These are phyloP conservation scores for Drosophila lini DNA, from an alignment of 1,140 invertebrate genomes.

Conservation along the genomic window DNA sequence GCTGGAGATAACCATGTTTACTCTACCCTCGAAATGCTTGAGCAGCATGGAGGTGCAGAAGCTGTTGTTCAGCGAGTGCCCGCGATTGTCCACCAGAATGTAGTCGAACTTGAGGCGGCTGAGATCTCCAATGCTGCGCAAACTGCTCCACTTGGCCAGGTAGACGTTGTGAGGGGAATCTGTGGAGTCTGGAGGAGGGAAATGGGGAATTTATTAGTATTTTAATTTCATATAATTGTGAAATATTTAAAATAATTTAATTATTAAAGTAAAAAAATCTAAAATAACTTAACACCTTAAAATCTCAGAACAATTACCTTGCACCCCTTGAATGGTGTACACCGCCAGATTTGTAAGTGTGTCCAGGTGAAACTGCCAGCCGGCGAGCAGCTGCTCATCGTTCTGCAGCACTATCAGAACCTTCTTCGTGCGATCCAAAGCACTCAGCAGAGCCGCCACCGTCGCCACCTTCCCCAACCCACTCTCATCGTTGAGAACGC, in stretches of 20 bases:
- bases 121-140: slow-evolving; percentile 71
- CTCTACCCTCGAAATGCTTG: slow-evolving; percentile 72
- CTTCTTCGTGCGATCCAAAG: slow-evolving; percentile 55
- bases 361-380: slow-evolving; percentile 77
- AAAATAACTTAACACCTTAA: too few relatives aligned
- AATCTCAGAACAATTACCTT: slow-evolving; percentile 23
- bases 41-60: slow-evolving; percentile 78
- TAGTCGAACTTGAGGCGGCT: slow-evolving; percentile 77
- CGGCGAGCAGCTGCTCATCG: slow-evolving; percentile 67
- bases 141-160: slow-evolving; percentile 71
- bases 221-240: not conserved
- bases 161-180: slow-evolving; percentile 69
- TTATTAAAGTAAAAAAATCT: too few relatives aligned
- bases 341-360: slow-evolving; percentile 65
- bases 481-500: slow-evolving; percentile 78
- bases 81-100: slow-evolving; percentile 76
- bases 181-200: slow-evolving; percentile 49
- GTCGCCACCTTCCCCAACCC: slow-evolving; percentile 70
- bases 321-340: slow-evolving; percentile 55
- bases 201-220: not conserved
- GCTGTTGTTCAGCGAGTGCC: slow-evolving; percentile 69
- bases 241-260: not conserved
- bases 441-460: slow-evolving; percentile 60
- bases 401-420: slow-evolving; percentile 73
- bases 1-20: slow-evolving; percentile 80